These are phyloP conservation scores for Spondyliosoma cantharus DNA, from an alignment of 2,797 vertebrate genomes.

Conservation along the genomic window DNA sequence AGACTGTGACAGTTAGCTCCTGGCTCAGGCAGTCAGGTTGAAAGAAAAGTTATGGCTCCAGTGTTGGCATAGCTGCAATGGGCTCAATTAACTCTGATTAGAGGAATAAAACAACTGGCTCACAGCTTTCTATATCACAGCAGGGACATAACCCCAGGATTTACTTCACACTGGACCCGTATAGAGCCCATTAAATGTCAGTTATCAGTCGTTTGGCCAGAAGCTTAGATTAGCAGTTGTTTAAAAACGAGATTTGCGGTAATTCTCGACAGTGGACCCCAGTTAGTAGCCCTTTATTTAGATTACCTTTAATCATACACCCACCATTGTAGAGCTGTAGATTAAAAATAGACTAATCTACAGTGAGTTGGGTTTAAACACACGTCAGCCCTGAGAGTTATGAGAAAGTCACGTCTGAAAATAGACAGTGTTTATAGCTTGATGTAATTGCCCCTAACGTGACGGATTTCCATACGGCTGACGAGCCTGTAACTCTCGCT, in stretches of 20 bases:
- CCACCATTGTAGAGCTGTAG: background rate
- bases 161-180: background rate
- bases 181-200: background rate
- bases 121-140: background rate
- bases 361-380: background rate
- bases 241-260: background rate
- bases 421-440: background rate
- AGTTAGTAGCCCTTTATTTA: background rate
- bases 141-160: background rate
- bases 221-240: background rate
- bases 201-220: too few species aligned
- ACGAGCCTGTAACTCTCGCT: background rate
- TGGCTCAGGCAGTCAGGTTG: background rate
- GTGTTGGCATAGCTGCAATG: background rate
- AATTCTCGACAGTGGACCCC: background rate
- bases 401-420: background rate
- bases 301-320: constrained; percentile 3
- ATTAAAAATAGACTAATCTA: background rate
- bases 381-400: background rate
- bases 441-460: background rate
- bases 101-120: background rate
- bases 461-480: constrained; percentile 9
- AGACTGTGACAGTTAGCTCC: background rate
- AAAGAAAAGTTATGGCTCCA: constrained; percentile 12
- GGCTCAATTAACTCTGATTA: constrained; percentile 23